Percentiles rank a stretch among this genome's conserved stretches.
phyloP scores from a whole-genome alignment of 1,140 invertebrate species.

The Babylonia areolata region DNA sequence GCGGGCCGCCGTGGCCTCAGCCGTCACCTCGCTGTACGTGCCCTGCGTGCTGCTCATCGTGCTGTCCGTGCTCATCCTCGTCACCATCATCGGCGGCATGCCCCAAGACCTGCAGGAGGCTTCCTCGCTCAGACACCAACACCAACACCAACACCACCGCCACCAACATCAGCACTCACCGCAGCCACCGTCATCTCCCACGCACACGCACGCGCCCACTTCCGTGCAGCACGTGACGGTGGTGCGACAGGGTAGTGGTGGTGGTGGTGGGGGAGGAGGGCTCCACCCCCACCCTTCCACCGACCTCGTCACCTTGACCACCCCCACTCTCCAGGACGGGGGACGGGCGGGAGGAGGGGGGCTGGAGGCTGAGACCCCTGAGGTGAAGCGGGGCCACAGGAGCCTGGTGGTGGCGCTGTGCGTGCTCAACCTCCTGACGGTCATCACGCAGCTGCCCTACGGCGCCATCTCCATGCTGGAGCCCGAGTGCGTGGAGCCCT shows the following conservation, averaged over 20 bases:
- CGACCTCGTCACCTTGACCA: background rate
- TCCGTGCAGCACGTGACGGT: background rate
- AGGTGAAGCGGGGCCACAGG: slow-evolving; percentile 37
- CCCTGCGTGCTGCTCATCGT: slow-evolving; percentile 44
- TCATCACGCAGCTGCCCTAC: slow-evolving; percentile 47
- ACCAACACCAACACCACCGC: too few species aligned
- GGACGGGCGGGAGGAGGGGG: background rate
- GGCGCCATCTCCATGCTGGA: slow-evolving; percentile 45
- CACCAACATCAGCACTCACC: too few species aligned
- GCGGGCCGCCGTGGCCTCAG: slow-evolving; percentile 38
- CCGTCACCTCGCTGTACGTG: slow-evolving; percentile 44
- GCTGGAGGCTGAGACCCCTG: background rate
- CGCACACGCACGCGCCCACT: background rate
- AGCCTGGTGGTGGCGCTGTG: slow-evolving; percentile 44
- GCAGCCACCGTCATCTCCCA: too few species aligned
- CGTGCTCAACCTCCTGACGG: slow-evolving; percentile 41
- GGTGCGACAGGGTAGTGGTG: background rate
- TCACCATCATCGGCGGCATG: slow-evolving; percentile 47
- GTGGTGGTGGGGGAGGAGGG: too few species aligned
- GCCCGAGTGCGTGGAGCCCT: slow-evolving; percentile 39
- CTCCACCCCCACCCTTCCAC: background rate
- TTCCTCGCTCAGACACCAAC: background rate
- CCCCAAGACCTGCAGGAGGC: slow-evolving; percentile 41
- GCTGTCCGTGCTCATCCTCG: slow-evolving; percentile 46
- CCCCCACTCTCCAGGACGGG: background rate